Base-by-base conservation (phyloP, 1,140 invertebrate genomes). In the Luehdorfia chinensis region DNA sequence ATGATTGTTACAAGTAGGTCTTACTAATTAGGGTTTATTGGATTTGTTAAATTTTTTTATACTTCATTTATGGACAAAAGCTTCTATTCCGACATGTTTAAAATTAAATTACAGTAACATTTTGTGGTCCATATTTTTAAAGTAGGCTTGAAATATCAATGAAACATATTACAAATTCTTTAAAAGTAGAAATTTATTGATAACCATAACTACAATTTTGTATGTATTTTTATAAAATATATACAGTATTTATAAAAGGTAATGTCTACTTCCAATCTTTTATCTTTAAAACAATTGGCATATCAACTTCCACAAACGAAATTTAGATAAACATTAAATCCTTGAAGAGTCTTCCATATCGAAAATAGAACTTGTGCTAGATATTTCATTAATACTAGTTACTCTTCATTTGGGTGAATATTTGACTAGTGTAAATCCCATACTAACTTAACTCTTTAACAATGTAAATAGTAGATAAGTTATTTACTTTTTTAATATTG, bases 181-280 rank as follows among this genome's bases (percentile, higher is more conserved):
- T 66, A 59, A 71, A 69, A 64, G 59, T 79, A 78, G 61, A 68
- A 62, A 63, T 68, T 72, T 66, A 54, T 62, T 68, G 74, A 50
- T 55, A 47, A 60, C 65, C 60, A 61, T 69, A 66, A 71, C 65
- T 58, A 72, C 63, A 60, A 58, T 78, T 85, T 84, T 86, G 78
- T 84, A 84, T 84, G 70, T 84, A 84, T 84, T 84, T 85, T 84
- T 84, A 76, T 83, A 84, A 81, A 81, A 80, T 83, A 84, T 84
- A 83, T 84, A 76, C 74, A 70, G 68, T 83, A 83, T 81, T 83
- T 85, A 85, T 71, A 83, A 55, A 75, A 56, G 68, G 66, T 68
- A 75, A 78, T 64, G 51, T 75, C 68, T 79, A 80, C 76, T 83
- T 86, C 75, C 74, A 84, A 75, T 67, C 60, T 50, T 74, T 75